These are phyloP conservation scores for Poecilia latipinna DNA, from an alignment of 2,113 vertebrate species.

Conservation along the genomic window DNA sequence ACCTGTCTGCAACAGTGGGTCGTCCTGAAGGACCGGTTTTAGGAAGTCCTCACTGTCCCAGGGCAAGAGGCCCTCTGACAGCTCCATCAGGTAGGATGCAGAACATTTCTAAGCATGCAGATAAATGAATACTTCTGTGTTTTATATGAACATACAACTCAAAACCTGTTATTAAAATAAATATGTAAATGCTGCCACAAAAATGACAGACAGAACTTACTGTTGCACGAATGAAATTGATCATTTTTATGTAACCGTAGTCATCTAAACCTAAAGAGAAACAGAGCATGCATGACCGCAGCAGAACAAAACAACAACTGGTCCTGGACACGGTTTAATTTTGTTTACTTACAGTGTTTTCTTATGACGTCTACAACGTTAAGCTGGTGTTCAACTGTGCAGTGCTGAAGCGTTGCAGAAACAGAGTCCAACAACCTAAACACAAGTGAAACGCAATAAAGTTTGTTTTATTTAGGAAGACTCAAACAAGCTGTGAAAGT, in stretches of 20 bases:
- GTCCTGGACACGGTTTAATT: rapidly evolving
- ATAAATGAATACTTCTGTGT: neutral
- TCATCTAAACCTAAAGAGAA: slow-evolving; percentile 87
- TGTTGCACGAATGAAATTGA: slow-evolving; percentile 91
- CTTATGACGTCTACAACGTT: slow-evolving; percentile 78
- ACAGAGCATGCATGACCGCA: neutral
- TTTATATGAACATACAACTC: neutral
- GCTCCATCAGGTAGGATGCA: slow-evolving; percentile 75
- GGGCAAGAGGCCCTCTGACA: slow-evolving; percentile 77
- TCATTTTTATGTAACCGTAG: slow-evolving; percentile 94
- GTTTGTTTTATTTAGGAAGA: neutral
- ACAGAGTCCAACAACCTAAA: slow-evolving; percentile 83
- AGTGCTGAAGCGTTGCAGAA: slow-evolving; percentile 85
- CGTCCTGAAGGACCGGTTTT: slow-evolving; percentile 88
- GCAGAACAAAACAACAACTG: neutral
- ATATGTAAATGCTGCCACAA: neutral
- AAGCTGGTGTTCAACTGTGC: slow-evolving; percentile 84
- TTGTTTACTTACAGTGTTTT: slow-evolving; percentile 81
- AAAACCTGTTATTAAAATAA: neutral
- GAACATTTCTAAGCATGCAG: slow-evolving; percentile 82
- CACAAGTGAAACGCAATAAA: neutral
- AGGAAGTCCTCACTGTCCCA: slow-evolving; percentile 92
- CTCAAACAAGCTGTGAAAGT: neutral
- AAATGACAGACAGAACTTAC: slow-evolving; percentile 75
- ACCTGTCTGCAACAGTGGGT: slow-evolving; percentile 93